Base-by-base conservation (phyloP, 1,140 invertebrate species). In the Trachelipus rathkii region DNA sequence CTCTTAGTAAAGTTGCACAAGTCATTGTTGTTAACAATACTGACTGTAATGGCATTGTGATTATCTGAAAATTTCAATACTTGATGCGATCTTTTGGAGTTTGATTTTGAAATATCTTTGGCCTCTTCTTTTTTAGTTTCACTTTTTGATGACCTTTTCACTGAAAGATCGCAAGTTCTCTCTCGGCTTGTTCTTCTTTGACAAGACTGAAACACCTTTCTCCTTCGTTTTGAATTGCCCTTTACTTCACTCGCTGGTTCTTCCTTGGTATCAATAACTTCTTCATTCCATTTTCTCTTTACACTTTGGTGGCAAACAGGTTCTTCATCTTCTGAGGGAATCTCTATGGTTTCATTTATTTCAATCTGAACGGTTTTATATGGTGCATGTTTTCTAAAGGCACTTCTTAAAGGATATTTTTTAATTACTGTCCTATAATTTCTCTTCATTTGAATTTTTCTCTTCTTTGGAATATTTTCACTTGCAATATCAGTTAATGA, bases 291-390 rank as follows among this genome's bases (percentile, higher is more conserved):
- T 66, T 81, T 81, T 67, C 80, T 77, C 73, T 81, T 81, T 9
- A 81, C 44, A 46, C 77, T 81, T 50, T 79, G 76, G 21, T 68
- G 75, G n/a, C 50, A 60, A 60, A 60, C 50, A 15, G 50, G 75
- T 5, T 72, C 67, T 21, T 73, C 80, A 46, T 78, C 73, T 10
- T 74, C 80, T n/a, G 74, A 72, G 10, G 80, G 80, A 43, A 78
- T 78, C 66, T 81, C 80, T 19, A 81, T 81, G n/a, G 80, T 81
- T 71, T 81, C 80, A 70, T 81, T 81, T n/a, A 81, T 81, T 68
- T 81, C 80, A 24, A 81, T 81, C 66, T 81, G 77, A 44, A 81
- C 80, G 24, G 80, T 81, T 68, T 81, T 75, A 73, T 81, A 81
- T 8, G 80, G 80, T 33, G 78, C 77, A 46, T 77, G 78, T n/a